Base-by-base conservation (phyloP, 2,888 invertebrate genomes). In the Stictocephala bisonia region DNA sequence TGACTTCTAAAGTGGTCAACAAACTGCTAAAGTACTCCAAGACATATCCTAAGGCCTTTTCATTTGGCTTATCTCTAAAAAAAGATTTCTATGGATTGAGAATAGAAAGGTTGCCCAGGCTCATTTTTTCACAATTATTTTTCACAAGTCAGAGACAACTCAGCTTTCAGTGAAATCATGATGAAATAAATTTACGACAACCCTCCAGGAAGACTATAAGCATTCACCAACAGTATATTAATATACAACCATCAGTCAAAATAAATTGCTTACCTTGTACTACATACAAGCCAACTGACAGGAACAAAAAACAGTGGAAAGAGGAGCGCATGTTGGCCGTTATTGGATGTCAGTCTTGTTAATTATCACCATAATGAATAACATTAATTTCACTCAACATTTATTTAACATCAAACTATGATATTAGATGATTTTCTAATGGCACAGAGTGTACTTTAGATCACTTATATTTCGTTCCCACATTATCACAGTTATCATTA, bases 201-300 rank as follows among this genome's bases (percentile, higher is more conserved):
- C 15, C 7, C 7, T n/a, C n/a, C n/a, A n/a, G n/a, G n/a, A n/a
- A n/a, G n/a, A n/a, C n/a, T n/a, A n/a, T 6, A 44, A 44, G 44
- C 7, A 4, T 7, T 7, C 7, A 6, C 7, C 44, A 44, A 44
- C 15, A 44, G 15, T n/a, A n/a, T 3, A 7, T 44, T 15, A 44
- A 44, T 3, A 20, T 22, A 20, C 18, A 4, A 22, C 18, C 22
- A 20, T 6, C 3, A 6, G 13, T 11, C 3, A 11, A 51, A 3
- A 15, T 15, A 51, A 15, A 15, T 6, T 3, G 11, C 64, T 64
- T 64, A 64, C 64, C 64, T 64, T 22, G 40, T 2, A 64, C 27
- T 27, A 40, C 24, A 44, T 27, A 44, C 18, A n/a, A n/a, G n/a
- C n/a, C n/a, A n/a, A 27, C 24, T 26, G 64, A 64, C 20, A 64